Conservation (phyloP, 2,888 invertebrate genomes). For the Ptychoptera albimana region DNA sequence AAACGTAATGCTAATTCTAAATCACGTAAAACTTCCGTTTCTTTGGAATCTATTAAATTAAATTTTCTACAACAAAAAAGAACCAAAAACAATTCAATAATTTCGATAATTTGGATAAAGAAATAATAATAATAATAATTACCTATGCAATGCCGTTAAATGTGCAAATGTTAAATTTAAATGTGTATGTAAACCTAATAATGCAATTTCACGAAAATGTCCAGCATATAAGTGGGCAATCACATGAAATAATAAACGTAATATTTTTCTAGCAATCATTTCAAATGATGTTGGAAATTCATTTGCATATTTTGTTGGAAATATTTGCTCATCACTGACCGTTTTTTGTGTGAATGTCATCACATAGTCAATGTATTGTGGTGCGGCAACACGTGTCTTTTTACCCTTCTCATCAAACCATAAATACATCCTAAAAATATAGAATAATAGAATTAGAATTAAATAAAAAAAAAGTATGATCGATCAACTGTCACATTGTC, state of each 20-base stretch:
- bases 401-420: conserved; percentile 99
- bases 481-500: background rate
- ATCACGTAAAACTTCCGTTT: conserved; percentile 87
- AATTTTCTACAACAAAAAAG: conserved; percentile 50
- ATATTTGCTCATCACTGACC: conserved; percentile 89
- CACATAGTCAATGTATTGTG: conserved; percentile 97
- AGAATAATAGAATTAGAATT: conserved; percentile 7
- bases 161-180: conserved; percentile 96
- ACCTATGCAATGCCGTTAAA: conserved; percentile 61
- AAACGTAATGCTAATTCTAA: conserved; percentile 68
- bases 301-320: conserved; percentile 97
- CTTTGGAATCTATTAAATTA: conserved; percentile 86
- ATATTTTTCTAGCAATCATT: conserved; percentile 88
- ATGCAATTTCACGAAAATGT: conserved; percentile 90
- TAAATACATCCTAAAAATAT: conserved; percentile 65
- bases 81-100: background rate
- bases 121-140: conserved; percentile 1
- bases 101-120: background rate
- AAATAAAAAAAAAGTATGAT: background rate
- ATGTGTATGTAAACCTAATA: conserved; percentile 88
- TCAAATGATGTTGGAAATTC: conserved; percentile 89
- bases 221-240: conserved; percentile 96
- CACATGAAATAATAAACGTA: conserved; percentile 93
- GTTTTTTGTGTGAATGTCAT: conserved; percentile 97
- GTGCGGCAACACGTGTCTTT: conserved; percentile 91